phyloP scores from a whole-genome alignment of 35 echinoderm and acorn worm genomes.

The Lytechinus variegatus region DNA sequence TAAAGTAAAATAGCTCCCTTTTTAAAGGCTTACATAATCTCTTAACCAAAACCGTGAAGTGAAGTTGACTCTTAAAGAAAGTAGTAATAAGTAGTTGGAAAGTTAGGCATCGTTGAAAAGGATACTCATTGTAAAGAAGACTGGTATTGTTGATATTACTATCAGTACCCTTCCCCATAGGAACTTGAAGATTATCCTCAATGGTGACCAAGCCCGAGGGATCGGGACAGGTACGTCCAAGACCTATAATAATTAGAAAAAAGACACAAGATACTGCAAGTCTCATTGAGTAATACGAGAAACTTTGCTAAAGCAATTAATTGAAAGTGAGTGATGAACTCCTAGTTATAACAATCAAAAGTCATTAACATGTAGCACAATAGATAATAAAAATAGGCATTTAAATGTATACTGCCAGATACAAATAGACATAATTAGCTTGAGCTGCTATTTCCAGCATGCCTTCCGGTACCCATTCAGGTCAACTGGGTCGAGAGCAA shows the following conservation, averaged over 20 bases:
- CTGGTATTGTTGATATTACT: constrained; percentile 47
- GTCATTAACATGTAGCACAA: too few species aligned
- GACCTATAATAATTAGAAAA: constrained; percentile 55
- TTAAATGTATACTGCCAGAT: too few species aligned
- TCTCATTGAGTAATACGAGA: too few species aligned
- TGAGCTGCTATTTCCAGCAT: too few species aligned
- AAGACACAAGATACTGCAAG: not conserved
- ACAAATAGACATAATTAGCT: too few species aligned
- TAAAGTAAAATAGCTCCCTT: too few species aligned
- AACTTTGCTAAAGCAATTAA: too few species aligned
- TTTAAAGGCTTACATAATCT: not conserved
- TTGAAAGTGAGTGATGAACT: too few species aligned
- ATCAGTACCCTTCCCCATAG: constrained; percentile 60
- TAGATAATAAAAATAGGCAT: too few species aligned
- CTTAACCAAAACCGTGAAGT: not conserved
- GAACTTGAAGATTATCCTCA: constrained; percentile 73
- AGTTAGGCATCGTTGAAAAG: constrained; percentile 33
- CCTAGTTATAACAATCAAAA: too few species aligned
- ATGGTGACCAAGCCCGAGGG: constrained; percentile 47
- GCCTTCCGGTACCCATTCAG: too few species aligned
- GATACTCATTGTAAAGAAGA: constrained; percentile 99
- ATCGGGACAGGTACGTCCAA: constrained; percentile 78
- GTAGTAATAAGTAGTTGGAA: not conserved
- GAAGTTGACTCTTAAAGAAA: not conserved
- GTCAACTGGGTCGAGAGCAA: too few species aligned